Percentiles rank a stretch among this genome's conserved stretches.
Conservation (phyloP, 2,797 vertebrate genomes). For the Acipenser transmontanus region DNA sequence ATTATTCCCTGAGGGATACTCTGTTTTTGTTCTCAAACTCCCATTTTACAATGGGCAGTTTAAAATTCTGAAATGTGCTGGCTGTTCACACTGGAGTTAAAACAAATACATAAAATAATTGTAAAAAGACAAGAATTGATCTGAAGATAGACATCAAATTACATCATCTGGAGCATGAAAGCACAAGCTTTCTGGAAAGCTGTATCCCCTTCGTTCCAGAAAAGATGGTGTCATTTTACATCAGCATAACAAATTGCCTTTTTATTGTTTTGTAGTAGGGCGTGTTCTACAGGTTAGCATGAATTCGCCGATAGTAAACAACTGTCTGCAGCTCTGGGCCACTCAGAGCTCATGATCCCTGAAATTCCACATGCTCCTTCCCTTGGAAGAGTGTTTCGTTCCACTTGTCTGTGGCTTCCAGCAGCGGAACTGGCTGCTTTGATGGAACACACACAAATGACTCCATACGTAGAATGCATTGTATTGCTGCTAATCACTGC, state of each 20-base stretch:
- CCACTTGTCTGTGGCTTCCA: background rate
- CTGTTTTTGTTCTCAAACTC: no score
- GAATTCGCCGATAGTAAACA: background rate
- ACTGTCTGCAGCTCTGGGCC: background rate
- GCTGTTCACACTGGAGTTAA: no score
- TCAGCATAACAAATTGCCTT: background rate
- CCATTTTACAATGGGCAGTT: no score
- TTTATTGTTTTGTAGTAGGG: background rate
- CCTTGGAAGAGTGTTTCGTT: background rate
- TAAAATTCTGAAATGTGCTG: no score
- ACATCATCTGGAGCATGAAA: no score
- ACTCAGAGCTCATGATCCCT: background rate
- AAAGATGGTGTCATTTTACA: background rate
- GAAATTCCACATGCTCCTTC: background rate
- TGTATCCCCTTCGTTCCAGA: background rate
- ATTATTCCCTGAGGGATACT: no score
- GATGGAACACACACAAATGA: background rate
- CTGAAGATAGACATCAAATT: no score
- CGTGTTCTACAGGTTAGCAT: background rate
- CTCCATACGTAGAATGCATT: background rate
- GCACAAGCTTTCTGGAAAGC: background rate
- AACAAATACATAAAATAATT: background rate
- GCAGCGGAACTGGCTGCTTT: background rate
- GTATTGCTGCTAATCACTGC: background rate
- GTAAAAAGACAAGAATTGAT: background rate